Base-by-base conservation (phyloP, 2,888 invertebrate genomes). In the Dioctria rufipes region DNA sequence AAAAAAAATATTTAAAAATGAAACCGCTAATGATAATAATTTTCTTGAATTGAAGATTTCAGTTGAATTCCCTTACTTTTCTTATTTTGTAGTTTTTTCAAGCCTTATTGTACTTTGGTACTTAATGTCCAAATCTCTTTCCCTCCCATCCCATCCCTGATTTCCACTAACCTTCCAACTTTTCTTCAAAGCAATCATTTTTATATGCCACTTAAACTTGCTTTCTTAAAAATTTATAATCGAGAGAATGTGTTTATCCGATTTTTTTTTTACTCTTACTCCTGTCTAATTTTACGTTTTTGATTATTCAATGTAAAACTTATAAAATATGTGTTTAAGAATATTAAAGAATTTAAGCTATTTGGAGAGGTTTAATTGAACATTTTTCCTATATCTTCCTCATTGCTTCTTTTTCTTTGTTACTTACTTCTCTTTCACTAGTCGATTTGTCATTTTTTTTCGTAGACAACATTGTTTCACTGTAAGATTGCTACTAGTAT, bases 301-400 rank as follows among this genome's bases (percentile, higher is more conserved):
- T 75, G 60, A 75, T 75, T 75, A 75, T 75, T 75, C 75, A 75
- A 75, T 75, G 75, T 75, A 75, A 75, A 75, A 75, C 75, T 75
- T 75, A 75, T 75, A 75, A 25, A 25, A 75, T 75, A 75, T 75
- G 75, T 75, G 75, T 75, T 75, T 75, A 75, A 75, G 58, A 75
- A 75, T 75, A 75, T 75, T 75, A 75, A 75, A 75, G 75, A 75
- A 75, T 75, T 75, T 75, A 75, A 75, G 75, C 75, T 75, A 75
- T n/a, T 60, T 60, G 40, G 3, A 5, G 37, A 6, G 13, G 6
- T 39, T 65, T 6, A 46, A 0, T 46, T 8, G 5, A 46, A 46
- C 5, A 46, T 46, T 46, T 46, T 46, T 25, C 25, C 25, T 25
- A 25, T 25, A 25, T 25, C 25, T 25, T 25, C 25, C 25, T 25